Conservation (phyloP, 92 coral and sea anemone genomes). For the Scolanthus callimorphus region DNA sequence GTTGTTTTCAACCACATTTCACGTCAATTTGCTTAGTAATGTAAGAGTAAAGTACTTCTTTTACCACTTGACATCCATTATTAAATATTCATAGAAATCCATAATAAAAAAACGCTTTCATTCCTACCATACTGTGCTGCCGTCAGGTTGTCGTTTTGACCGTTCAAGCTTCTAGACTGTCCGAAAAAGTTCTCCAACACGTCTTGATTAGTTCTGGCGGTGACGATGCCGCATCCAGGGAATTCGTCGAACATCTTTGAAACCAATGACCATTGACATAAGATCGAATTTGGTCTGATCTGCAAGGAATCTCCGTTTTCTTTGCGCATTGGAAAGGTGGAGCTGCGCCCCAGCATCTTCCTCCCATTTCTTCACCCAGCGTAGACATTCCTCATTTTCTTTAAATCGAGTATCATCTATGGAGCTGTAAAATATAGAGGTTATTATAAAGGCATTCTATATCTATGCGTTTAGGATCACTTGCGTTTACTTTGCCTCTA, state of each 20-base stretch:
- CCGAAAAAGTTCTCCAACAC: constrained; percentile 30
- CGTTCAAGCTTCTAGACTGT: constrained; percentile 28
- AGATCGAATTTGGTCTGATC: constrained; percentile 32
- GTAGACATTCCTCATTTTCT: too few species aligned
- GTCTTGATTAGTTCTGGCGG: constrained; percentile 26
- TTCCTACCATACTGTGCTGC: constrained; percentile 22
- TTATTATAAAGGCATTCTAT: too few species aligned
- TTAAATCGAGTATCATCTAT: too few species aligned
- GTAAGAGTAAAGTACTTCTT: too few species aligned
- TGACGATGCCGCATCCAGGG: constrained; percentile 22
- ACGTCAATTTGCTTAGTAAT: too few species aligned
- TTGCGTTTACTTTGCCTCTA: too few species aligned
- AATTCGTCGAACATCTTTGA: constrained; percentile 8
- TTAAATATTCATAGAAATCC: too few species aligned
- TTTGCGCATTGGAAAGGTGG: constrained; percentile 1
- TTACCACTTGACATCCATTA: too few species aligned
- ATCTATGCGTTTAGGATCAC: too few species aligned
- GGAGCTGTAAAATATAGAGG: too few species aligned
- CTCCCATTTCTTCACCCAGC: constrained; percentile 37
- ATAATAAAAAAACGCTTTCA: too few species aligned
- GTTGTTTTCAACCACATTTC: too few species aligned
- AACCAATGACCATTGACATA: constrained; percentile 38
- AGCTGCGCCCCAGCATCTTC: constrained; percentile 9
- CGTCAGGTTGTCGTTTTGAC: constrained; percentile 36
- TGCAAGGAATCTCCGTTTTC: constrained; percentile 28